Evolutionary conservation across 2,888 invertebrate genomes (phyloP).

Genomic region (Oasisia sp.): DNA sequence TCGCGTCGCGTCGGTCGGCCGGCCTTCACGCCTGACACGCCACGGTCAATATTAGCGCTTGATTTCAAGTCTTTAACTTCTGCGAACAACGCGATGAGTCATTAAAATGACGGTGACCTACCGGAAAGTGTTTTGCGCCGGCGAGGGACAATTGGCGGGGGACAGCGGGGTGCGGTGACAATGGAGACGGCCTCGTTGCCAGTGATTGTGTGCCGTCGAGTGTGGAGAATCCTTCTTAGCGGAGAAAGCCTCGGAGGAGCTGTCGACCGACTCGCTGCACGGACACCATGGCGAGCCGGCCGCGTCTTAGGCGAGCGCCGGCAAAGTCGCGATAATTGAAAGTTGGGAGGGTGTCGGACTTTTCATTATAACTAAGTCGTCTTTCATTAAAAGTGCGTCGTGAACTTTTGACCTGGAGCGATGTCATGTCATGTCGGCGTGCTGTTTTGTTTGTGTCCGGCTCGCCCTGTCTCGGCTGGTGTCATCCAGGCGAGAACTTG

Average conservation of each 20-base stretch:
- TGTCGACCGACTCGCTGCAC: neutral
- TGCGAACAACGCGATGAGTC: slow-evolving; percentile 4
- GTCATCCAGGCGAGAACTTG: neutral
- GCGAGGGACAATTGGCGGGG: neutral
- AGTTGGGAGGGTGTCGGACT: slow-evolving; percentile 10
- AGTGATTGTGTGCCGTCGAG: neutral
- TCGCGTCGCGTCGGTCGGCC: neutral
- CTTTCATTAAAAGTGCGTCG: slow-evolving; percentile 13
- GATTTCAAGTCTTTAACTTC: slow-evolving; percentile 13
- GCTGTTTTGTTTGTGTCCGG: neutral
- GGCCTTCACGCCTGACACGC: neutral
- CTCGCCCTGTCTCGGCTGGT: neutral
- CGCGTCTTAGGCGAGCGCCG: neutral
- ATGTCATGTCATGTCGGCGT: neutral
- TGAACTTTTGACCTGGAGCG: neutral
- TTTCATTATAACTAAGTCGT: slow-evolving; percentile 17
- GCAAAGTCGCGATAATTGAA: neutral
- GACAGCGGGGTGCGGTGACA: neutral
- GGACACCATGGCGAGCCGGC: neutral
- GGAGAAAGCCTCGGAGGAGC: neutral
- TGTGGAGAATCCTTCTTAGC: slow-evolving; percentile 10
- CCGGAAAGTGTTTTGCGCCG: slow-evolving; percentile 6
- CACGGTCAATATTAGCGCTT: slow-evolving; percentile 6
- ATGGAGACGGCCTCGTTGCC: neutral
- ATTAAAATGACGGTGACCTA: slow-evolving; percentile 17